These are phyloP conservation scores for Cygnus buccinator DNA, from an alignment of 2,113 vertebrate species.

Conservation along the genomic window DNA sequence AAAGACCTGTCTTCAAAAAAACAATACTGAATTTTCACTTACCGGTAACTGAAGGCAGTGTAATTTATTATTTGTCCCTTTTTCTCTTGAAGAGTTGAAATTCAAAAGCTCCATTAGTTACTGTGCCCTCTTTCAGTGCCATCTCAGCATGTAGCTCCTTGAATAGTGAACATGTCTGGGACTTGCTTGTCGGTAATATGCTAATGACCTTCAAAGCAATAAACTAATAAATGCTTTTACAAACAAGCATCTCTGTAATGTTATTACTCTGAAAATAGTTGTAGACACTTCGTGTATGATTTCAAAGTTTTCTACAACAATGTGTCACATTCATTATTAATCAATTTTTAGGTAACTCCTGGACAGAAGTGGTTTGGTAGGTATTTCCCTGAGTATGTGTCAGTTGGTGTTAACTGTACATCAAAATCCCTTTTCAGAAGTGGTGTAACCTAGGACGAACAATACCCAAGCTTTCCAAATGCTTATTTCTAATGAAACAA, in stretches of 20 bases:
- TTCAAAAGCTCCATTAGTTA: neutral
- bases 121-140: neutral
- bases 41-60: neutral
- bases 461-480: rapidly evolving
- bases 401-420: neutral
- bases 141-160: neutral
- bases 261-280: neutral
- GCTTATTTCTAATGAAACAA: neutral
- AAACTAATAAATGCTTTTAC: neutral
- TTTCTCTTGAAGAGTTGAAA: neutral
- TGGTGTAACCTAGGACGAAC: rapidly evolving
- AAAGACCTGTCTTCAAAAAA: conserved; percentile 17
- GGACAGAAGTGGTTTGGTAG: neutral
- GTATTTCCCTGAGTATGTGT: neutral
- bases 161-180: neutral
- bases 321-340: neutral
- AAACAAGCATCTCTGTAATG: neutral
- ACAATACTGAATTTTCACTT: conserved; percentile 8
- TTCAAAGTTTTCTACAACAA: too few species aligned
- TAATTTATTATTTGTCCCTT: neutral
- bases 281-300: too few species aligned
- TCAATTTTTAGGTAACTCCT: neutral
- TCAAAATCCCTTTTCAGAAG: neutral
- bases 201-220: conserved; percentile 6
- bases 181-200: neutral